Evolutionary conservation across 2,888 invertebrate genomes (phyloP).

Genomic region (Aelia acuminata): DNA sequence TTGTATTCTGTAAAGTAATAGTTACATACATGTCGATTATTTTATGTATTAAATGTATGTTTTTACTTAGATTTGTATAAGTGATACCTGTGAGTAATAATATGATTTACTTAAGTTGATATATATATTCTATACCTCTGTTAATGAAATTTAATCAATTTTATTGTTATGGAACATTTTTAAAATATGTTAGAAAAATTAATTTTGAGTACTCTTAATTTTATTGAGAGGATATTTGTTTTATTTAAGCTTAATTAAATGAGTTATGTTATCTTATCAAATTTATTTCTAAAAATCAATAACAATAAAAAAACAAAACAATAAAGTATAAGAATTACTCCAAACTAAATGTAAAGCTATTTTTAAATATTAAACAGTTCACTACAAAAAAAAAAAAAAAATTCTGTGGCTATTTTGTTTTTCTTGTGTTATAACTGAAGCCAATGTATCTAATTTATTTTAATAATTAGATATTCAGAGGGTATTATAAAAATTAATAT

Average conservation of each 20-base stretch:
- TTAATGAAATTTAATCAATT: not conserved
- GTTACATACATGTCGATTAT: slow-evolving; percentile 36
- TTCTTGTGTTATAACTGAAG: slow-evolving; percentile 1
- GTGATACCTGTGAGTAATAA: slow-evolving; percentile 48
- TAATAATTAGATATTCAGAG: slow-evolving; percentile 13
- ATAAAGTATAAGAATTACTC: not conserved
- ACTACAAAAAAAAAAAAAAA: too few species aligned
- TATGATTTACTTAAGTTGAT: slow-evolving; percentile 10
- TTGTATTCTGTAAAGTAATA: slow-evolving; percentile 49
- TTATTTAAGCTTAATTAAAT: slow-evolving; percentile 27
- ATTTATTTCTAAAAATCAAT: not conserved
- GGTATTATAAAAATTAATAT: not conserved
- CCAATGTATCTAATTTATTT: slow-evolving; percentile 33
- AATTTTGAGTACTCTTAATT: not conserved
- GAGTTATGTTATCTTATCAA: too few species aligned
- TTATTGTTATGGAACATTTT: slow-evolving; percentile 12
- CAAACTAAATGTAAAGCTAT: slow-evolving; percentile 13
- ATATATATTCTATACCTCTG: slow-evolving; percentile 2
- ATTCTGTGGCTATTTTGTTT: not conserved
- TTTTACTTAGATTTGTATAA: slow-evolving; percentile 42
- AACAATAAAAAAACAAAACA: not conserved
- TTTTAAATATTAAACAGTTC: slow-evolving; percentile 36
- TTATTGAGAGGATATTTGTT: slow-evolving; percentile 20
- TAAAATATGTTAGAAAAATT: slow-evolving; percentile 3
- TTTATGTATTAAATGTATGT: slow-evolving; percentile 30